Evolutionary conservation across 1,140 invertebrate genomes (phyloP).

Genomic region (Tribolium castaneum): DNA sequence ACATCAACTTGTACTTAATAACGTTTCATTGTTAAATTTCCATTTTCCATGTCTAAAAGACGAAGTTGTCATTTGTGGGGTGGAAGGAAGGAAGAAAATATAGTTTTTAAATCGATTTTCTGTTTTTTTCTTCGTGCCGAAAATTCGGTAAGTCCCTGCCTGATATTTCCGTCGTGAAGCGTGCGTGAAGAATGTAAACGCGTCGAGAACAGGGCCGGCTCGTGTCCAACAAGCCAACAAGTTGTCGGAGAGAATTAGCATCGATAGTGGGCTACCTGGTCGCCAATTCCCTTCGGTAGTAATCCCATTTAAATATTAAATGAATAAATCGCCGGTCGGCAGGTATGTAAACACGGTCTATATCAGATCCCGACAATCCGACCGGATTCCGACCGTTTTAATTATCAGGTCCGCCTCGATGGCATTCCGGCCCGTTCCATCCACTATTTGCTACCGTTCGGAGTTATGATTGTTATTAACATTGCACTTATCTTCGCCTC

Average conservation of each 20-base stretch:
- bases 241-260: slow-evolving; percentile 28
- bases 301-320: slow-evolving; percentile 43
- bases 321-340: slow-evolving; percentile 39
- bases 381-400: slow-evolving; percentile 39
- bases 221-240: slow-evolving; percentile 20
- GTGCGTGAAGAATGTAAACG: neutral
- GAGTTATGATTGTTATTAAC: slow-evolving; percentile 39
- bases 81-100: too few relatives aligned
- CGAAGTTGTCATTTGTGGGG: too few relatives aligned
- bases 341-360: slow-evolving; percentile 32
- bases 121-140: too few relatives aligned
- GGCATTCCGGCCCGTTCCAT: slow-evolving; percentile 30
- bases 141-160: too few relatives aligned
- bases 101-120: too few relatives aligned
- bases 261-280: slow-evolving; percentile 30
- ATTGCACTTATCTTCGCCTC: slow-evolving; percentile 28
- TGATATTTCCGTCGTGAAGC: neutral
- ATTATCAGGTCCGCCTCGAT: slow-evolving; percentile 18
- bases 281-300: slow-evolving; percentile 24
- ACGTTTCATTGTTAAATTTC: too few relatives aligned
- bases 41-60: too few relatives aligned
- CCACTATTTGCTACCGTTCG: slow-evolving; percentile 37
- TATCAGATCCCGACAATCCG: slow-evolving; percentile 23
- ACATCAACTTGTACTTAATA: too few relatives aligned
- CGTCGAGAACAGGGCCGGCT: slow-evolving; percentile 21